Evolutionary conservation across 2,888 invertebrate genomes (phyloP).

Genomic region (Crossocerus cetratus): DNA sequence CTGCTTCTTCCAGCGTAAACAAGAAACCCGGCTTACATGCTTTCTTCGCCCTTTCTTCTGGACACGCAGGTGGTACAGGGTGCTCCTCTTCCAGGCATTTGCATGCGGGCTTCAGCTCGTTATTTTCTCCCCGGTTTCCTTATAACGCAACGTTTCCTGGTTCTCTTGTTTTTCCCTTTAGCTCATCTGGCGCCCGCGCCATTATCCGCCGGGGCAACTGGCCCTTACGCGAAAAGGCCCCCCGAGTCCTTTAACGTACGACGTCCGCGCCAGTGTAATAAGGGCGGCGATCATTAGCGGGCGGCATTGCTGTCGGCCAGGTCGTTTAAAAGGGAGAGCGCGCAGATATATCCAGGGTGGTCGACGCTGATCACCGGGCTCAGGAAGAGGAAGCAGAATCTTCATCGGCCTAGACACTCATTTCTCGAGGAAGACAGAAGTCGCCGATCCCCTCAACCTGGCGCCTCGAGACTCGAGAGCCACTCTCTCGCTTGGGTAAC

Average conservation of each 20-base stretch:
- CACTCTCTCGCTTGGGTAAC: slow-evolving; percentile 36
- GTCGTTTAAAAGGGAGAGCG: not conserved
- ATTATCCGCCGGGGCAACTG: not conserved
- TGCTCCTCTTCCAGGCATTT: not conserved
- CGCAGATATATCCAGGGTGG: not conserved
- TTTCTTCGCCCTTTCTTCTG: slow-evolving; percentile 28
- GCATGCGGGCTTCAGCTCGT: not conserved
- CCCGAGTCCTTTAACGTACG: too few species aligned
- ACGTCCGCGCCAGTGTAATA: not conserved
- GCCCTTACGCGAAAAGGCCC: too few species aligned
- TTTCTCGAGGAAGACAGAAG: slow-evolving; percentile 32
- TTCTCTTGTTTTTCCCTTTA: not conserved
- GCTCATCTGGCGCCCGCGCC: not conserved
- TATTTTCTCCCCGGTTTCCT: not conserved
- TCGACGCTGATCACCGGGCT: not conserved
- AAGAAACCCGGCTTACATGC: slow-evolving; percentile 34
- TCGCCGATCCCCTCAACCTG: slow-evolving; percentile 32
- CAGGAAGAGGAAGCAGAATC: not conserved
- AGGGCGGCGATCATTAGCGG: not conserved
- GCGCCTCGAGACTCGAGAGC: slow-evolving; percentile 19
- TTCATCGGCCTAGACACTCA: too few species aligned
- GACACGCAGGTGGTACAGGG: not conserved
- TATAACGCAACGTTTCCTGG: not conserved
- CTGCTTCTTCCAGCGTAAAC: slow-evolving; percentile 30
- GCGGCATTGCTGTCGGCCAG: not conserved